Evolutionary conservation across 1,140 invertebrate genomes (phyloP).

Genomic region (Zaprionus kolodkinae): DNA sequence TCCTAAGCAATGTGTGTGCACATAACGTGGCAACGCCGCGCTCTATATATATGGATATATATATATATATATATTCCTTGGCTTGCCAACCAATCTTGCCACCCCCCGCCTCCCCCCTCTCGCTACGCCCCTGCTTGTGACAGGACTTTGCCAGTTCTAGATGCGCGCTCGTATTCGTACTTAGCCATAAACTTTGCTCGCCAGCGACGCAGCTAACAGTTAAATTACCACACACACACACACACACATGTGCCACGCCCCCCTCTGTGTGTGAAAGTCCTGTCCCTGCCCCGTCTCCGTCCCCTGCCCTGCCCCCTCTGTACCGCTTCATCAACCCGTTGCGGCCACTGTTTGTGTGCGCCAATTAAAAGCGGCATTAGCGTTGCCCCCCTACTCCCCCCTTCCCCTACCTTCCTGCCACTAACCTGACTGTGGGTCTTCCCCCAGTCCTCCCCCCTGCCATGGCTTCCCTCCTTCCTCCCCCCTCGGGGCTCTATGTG

Average conservation of each 20-base stretch:
- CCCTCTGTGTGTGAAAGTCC: background rate
- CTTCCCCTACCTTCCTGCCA: background rate
- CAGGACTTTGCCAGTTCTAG: conserved; percentile 55
- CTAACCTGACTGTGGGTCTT: background rate
- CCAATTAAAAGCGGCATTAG: conserved; percentile 81
- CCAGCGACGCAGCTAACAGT: conserved; percentile 73
- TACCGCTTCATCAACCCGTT: conserved; percentile 26
- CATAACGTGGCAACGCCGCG: conserved; percentile 34
- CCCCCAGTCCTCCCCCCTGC: background rate
- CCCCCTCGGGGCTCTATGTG: conserved; percentile 1
- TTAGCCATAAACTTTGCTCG: conserved; percentile 79
- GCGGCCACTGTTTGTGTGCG: conserved; percentile 61
- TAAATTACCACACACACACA: conserved; percentile 66
- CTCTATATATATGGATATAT: conserved; percentile 25
- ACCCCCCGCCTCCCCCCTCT: background rate
- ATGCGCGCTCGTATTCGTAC: conserved; percentile 62
- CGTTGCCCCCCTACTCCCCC: conserved; percentile 15
- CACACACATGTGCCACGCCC: conserved; percentile 35
- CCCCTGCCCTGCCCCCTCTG: background rate
- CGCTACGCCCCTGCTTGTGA: background rate
- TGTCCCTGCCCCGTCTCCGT: no score
- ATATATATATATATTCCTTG: background rate
- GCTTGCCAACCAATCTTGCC: background rate
- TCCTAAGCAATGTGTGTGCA: conserved; percentile 41
- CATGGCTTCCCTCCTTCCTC: no score